Evolutionary conservation across 2,888 invertebrate species (phyloP).

Genomic region (Epinotia bilunana): DNA sequence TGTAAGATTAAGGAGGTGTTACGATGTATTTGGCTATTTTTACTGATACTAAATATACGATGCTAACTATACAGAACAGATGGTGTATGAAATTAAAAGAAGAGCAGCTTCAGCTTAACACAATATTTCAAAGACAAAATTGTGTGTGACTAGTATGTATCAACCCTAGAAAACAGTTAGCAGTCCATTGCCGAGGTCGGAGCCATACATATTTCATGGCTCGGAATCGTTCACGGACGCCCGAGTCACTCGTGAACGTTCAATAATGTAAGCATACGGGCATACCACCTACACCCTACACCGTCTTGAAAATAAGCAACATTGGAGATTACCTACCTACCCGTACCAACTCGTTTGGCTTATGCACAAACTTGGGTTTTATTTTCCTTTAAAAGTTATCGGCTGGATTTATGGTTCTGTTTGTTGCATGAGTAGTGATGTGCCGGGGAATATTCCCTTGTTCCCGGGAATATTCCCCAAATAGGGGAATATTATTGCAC

Average conservation of each 20-base stretch:
- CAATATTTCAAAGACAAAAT: background rate
- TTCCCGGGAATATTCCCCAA: too few relatives aligned
- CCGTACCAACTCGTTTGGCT: background rate
- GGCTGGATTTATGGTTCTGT: background rate
- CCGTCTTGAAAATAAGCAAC: background rate
- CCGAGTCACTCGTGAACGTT: constrained; percentile 22
- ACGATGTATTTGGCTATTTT: too few relatives aligned
- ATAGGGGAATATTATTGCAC: too few relatives aligned
- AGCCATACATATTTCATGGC: constrained; percentile 42
- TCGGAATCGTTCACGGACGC: constrained; percentile 34
- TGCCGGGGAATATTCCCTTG: too few relatives aligned
- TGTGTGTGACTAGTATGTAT: background rate
- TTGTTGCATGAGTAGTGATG: background rate
- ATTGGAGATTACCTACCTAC: too few relatives aligned
- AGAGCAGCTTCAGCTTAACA: background rate
- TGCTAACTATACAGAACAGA: too few relatives aligned
- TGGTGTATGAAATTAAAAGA: background rate
- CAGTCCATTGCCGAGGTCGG: constrained; percentile 40
- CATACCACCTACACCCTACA: background rate
- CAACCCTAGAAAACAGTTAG: constrained; percentile 29
- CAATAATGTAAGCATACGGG: constrained; percentile 21
- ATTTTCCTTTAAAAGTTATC: background rate
- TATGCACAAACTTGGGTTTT: background rate
- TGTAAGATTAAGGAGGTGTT: too few relatives aligned
- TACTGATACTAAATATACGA: too few relatives aligned